Evolutionary conservation across 2,113 vertebrate species (phyloP).

Genomic region (Rynchops niger): DNA sequence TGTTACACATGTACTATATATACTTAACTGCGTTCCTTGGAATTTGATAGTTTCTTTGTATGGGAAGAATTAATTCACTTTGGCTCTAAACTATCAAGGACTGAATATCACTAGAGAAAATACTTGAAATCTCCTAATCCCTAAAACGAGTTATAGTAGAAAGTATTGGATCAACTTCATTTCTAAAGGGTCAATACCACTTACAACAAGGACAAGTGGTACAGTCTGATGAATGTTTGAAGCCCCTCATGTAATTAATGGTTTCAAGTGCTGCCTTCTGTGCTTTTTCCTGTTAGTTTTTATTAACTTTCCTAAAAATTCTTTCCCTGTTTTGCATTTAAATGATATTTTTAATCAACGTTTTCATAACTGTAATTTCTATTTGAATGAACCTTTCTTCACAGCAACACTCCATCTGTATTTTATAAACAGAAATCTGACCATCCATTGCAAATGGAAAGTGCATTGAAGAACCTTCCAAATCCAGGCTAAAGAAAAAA

Average conservation of each 20-base stretch:
- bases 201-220: slow-evolving; percentile 34
- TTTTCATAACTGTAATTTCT: not conserved
- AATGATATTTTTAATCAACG: slow-evolving; percentile 12
- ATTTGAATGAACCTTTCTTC: slow-evolving; percentile 5
- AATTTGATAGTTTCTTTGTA: slow-evolving; percentile 63
- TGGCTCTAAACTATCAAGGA: slow-evolving; percentile 55
- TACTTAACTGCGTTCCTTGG: slow-evolving; percentile 19
- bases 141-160: slow-evolving; percentile 35
- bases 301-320: slow-evolving; percentile 13
- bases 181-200: slow-evolving; percentile 60
- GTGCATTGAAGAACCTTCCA: not conserved
- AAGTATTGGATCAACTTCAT: slow-evolving; percentile 52
- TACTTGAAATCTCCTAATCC: slow-evolving; percentile 54
- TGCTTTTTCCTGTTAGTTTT: slow-evolving; percentile 20
- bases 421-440: slow-evolving; percentile 36
- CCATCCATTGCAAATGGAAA: not conserved
- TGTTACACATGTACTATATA: slow-evolving; percentile 7
- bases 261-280: slow-evolving; percentile 37
- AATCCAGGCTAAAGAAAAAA: not conserved
- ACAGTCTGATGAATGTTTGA: slow-evolving; percentile 61
- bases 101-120: slow-evolving; percentile 59
- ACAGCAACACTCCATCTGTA: not conserved
- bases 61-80: slow-evolving; percentile 69
- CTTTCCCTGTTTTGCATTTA: slow-evolving; percentile 41
- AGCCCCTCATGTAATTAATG: slow-evolving; percentile 47